Evolutionary conservation across 2,797 vertebrate genomes (phyloP), one percentile per base, ranked within the genome.

Genomic region (Coregonus suidteri): DNA sequence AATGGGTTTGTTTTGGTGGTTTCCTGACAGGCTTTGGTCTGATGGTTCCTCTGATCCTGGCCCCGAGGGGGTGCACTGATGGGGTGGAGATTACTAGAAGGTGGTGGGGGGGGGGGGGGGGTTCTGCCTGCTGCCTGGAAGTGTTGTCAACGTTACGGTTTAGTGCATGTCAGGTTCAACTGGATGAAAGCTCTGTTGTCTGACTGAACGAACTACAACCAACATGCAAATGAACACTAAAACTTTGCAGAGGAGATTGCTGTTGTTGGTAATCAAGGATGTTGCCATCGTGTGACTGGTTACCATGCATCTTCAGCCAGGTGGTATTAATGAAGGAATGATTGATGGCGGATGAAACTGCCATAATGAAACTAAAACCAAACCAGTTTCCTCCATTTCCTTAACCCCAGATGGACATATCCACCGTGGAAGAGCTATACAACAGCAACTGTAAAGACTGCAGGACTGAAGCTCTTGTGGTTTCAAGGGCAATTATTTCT

Each of bases 401-500:
- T 52, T 59, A 25, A 69, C 31, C 74, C 30, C 13, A 83, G 82
- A 75, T 67, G 75, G 78, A 75, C 56, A 37, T 84, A 79, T 30
- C 70, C 69, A 52, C 47, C 5, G 47, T 71, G n/a, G 9, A 16
- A 51, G 62, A 76, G 71, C 71, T 52, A 20, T 74, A 81, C 59
- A 77, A 52, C 71, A 88, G 84, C 83, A 82, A 83, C 78, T 77
- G 76, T 11, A 47, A 37, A 16, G 85, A 85, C 85, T 79, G 82
- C 81, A 70, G 80, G 80, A 75, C 79, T 82, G 73, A 79, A 82
- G 81, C 85, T 25, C 81, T 84, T 90, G 91, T 85, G 92, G 91
- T 88, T 91, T 91, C 69, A 52, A 64, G 84, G 85, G 87, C 86
- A 88, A 90, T 94, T 94, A 79, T 94, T 80, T 15, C 84, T 85